Base-by-base conservation (phyloP, 2,888 invertebrate species). In the Archips xylosteana region DNA sequence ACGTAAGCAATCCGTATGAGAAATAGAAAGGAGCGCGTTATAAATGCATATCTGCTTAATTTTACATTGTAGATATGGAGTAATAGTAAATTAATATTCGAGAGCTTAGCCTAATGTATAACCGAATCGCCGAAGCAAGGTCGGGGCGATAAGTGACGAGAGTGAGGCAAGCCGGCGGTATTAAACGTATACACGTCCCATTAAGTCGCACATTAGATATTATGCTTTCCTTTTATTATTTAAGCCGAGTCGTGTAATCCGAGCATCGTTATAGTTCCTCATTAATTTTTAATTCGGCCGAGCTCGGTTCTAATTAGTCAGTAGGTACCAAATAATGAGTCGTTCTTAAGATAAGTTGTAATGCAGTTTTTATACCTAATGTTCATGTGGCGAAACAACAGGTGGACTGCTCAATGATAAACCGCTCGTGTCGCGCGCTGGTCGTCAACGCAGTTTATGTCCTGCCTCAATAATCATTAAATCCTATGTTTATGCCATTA, bases 301-400 rank as follows among this genome's bases (percentile, higher is more conserved):
- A 82, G 82, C 84, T 83, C 82, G 77, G 80, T 83, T 87, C 86
- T 89, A 90, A 91, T 92, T 91, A 90, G 86, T 45, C 68, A 69
- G 67, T 83, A 82, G 85, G 82, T 82, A 84, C 84, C 83, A 87
- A 85, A 89, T 87, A 91, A 90, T 89, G 85, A 86, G 80, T 83
- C 80, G 78, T 85, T 87, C 89, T 87, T 84, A 84, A 82, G 85
- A 87, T 88, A 74, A 51, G 60, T 71, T 65, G 15, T 59, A 72
- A 51, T 54, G 65, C 65, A 54, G 42, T 71, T 74, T 70, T 66
- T 74, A 70, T 45, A n/a, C n/a, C n/a, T n/a, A 42, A 13, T 39
- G 61, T 54, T 75, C 59, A n/a, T 62, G 51, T 62, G 61, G 70
- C 47, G 70, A 74, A 75, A 75, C 67, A 67, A 75, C 63, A 74